A percentile compares a stretch with the other conserved stretches of the same genome.
Evolutionary conservation across 2,797 vertebrate species (phyloP).

Genomic region (Strix occidentalis): DNA sequence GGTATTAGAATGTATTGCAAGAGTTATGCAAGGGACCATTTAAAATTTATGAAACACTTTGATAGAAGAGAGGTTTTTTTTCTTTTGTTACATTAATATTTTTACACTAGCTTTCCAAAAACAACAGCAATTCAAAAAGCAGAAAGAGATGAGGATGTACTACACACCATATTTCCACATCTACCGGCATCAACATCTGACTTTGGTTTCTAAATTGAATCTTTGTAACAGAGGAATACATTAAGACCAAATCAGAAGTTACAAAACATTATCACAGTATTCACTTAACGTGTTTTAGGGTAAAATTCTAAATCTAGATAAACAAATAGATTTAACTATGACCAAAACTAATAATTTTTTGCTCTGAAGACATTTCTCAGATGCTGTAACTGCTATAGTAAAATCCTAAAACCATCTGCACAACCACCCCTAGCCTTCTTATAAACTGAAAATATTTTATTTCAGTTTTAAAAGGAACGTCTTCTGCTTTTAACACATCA

Average conservation of each 20-base stretch:
- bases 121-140: neutral
- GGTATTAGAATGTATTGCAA: neutral
- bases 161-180: neutral
- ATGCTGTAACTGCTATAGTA: neutral
- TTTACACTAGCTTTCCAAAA: neutral
- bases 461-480: neutral
- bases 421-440: neutral
- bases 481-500: neutral
- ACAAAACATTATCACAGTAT: neutral
- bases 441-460: neutral
- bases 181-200: neutral
- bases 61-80: neutral
- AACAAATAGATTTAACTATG: neutral
- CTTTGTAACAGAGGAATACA: neutral
- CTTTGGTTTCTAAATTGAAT: neutral
- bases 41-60: neutral
- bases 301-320: neutral
- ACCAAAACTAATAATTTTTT: neutral
- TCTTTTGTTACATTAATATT: neutral
- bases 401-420: neutral
- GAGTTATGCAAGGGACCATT: neutral
- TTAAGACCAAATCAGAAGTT: neutral
- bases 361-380: neutral
- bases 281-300: neutral
- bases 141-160: neutral